A percentile compares a stretch with the other conserved stretches of the same genome.
Conservation (phyloP, 92 coral and sea anemone genomes). For the Porites cylindrica region DNA sequence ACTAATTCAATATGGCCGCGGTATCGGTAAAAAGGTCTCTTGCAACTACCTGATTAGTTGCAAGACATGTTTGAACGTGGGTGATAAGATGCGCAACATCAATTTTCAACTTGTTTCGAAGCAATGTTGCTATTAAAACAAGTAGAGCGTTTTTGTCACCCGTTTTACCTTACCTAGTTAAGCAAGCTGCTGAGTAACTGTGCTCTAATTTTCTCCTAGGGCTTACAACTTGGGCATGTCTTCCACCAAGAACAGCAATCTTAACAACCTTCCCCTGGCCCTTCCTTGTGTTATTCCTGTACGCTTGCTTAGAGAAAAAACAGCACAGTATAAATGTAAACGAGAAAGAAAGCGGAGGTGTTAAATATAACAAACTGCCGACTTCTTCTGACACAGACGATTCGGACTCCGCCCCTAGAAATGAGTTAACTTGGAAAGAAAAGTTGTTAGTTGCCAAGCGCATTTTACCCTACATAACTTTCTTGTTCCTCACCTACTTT, state of each 20-base stretch:
- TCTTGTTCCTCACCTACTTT: conserved; percentile 78
- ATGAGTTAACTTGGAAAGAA: conserved; percentile 32
- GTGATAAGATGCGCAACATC: too few relatives aligned
- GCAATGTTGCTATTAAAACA: too few relatives aligned
- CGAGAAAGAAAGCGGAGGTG: not conserved
- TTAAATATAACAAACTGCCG: conserved; percentile 2
- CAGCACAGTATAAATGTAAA: conserved; percentile 4
- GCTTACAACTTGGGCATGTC: conserved; percentile 61
- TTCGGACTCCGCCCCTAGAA: not conserved
- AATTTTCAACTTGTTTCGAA: too few relatives aligned
- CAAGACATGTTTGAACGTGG: too few relatives aligned
- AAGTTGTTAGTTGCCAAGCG: conserved; percentile 63
- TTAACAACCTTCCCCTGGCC: conserved; percentile 65
- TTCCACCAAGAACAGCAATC: conserved; percentile 54
- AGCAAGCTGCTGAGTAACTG: too few relatives aligned
- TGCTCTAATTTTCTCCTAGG: conserved; percentile 12
- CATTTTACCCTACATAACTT: conserved; percentile 70
- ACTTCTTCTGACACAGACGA: not conserved
- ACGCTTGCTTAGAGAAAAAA: conserved; percentile 52
- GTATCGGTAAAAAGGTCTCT: too few relatives aligned
- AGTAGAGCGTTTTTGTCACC: too few relatives aligned
- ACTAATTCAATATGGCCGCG: too few relatives aligned
- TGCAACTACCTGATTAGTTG: too few relatives aligned
- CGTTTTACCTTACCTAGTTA: too few relatives aligned
- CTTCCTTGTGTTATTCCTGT: conserved; percentile 39